A percentile compares a stretch with the other conserved stretches of the same genome.
Conservation (phyloP, 30 jellyfish, hydroid and myxozoan species). For the Turritopsis dohrnii region DNA sequence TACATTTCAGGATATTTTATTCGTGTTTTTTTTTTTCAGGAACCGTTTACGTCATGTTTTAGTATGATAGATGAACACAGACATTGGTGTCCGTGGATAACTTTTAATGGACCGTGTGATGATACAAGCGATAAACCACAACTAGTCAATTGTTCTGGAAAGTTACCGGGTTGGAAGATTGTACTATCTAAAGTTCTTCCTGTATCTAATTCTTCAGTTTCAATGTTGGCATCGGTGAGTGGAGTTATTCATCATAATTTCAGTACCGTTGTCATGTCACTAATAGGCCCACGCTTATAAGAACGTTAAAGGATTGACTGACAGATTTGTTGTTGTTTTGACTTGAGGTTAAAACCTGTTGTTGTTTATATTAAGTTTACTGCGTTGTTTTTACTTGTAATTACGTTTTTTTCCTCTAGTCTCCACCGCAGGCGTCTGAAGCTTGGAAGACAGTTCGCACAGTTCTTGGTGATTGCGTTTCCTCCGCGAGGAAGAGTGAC, state of each 20-base stretch:
- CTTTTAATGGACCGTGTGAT: neutral
- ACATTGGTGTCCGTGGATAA: slow-evolving; percentile 96
- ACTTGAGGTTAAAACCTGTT: no score
- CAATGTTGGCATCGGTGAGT: neutral
- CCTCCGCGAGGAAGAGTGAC: neutral
- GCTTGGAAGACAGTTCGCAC: slow-evolving; percentile 14
- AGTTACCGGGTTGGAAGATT: slow-evolving; percentile 73
- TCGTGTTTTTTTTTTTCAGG: slow-evolving; percentile 31
- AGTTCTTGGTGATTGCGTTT: slow-evolving; percentile 9
- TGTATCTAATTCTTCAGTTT: neutral
- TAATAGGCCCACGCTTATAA: no score
- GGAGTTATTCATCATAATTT: no score
- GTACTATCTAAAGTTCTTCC: slow-evolving; percentile 46
- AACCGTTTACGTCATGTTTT: slow-evolving; percentile 52
- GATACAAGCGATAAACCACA: slow-evolving; percentile 4
- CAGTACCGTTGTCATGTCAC: no score
- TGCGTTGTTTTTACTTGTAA: neutral
- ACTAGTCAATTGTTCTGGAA: neutral
- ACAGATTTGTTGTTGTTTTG: no score
- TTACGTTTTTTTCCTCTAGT: neutral
- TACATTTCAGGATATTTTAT: no score
- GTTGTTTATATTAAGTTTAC: no score
- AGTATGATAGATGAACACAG: slow-evolving; percentile 81
- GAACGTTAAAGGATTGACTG: no score
- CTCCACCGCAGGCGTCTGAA: slow-evolving; percentile 2